A percentile compares a stretch with the other conserved stretches of the same genome.
Evolutionary conservation across 2,888 invertebrate genomes (phyloP).

Genomic region (Macaria notata): DNA sequence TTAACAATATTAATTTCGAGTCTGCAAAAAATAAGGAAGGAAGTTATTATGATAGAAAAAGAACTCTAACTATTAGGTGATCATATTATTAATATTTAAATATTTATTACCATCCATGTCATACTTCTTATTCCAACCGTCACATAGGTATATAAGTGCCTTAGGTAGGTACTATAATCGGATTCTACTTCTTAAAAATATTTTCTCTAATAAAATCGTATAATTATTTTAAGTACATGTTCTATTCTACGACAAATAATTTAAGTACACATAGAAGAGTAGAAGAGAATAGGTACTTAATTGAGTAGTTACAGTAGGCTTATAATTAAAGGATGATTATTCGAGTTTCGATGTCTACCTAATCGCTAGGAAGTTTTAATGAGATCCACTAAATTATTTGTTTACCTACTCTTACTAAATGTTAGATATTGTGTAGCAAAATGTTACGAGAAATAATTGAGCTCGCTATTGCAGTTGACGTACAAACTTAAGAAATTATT

Average conservation of each 20-base stretch:
- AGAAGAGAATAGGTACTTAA: slow-evolving; percentile 42
- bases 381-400: slow-evolving; percentile 32
- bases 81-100: no score
- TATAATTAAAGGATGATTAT: slow-evolving; percentile 29
- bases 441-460: no score
- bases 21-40: no score
- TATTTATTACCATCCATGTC: background rate
- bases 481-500: no score
- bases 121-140: slow-evolving; percentile 4
- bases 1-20: no score
- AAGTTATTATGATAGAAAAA: no score
- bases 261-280: slow-evolving; percentile 48
- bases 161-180: slow-evolving; percentile 35
- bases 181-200: slow-evolving; percentile 60
- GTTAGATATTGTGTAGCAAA: no score
- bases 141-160: background rate
- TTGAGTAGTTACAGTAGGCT: slow-evolving; percentile 45
- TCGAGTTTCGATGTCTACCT: slow-evolving; percentile 53
- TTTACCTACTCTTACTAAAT: slow-evolving; percentile 23
- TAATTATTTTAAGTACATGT: slow-evolving; percentile 71
- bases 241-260: slow-evolving; percentile 78
- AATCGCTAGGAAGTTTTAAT: slow-evolving; percentile 48
- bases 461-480: no score
- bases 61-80: no score
- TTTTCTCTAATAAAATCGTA: slow-evolving; percentile 66